Base-by-base conservation (phyloP, 2,888 invertebrate genomes). In the Netelia virgata region DNA sequence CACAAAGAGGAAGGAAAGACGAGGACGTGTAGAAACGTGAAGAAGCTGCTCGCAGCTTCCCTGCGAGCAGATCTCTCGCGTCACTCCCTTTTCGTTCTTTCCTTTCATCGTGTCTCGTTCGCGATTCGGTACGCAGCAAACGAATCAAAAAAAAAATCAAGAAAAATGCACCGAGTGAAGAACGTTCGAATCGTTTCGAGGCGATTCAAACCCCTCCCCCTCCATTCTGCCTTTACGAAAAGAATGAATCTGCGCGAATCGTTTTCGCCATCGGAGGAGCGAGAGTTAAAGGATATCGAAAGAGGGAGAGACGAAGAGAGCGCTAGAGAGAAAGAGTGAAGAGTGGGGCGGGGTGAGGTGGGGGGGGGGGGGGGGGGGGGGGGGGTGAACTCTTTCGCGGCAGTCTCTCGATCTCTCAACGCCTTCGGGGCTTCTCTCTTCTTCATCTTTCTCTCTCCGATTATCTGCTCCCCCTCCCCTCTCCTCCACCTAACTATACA, bases 201-300 rank as follows among this genome's bases (percentile, higher is more conserved):
- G 66, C 43, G 73, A 73, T 72, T 64, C 55, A 47, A 47, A 66
- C 55, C 47, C 63, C 70, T 55, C 47, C 76, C 23, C 41, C 63
- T 61, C 23, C 43, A 41, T 11, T 57, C 50, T 20, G 11, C 18
- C 74, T 82, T 69, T 69, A 63, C 82, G 77, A 41, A 74, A 78
- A 75, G 82, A 78, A 82, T 79, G 82, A 84, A 84, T 82, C 77
- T 73, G 82, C 78, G 82, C 82, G 82, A 84, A 84, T 79, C 75
- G 78, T 78, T 84, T 82, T 78, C 82, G 61, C 82, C 78, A 84
- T 82, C 84, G 74, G 74, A 69, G 57, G 63, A 68, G 76, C 36
- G 77, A 47, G 57, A 59, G 70, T 66, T 28, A 61, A 69, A 63
- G 61, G 83, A 68, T 80, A 72, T 66, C 43, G 68, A 63, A 28